A percentile compares a stretch with the other conserved stretches of the same genome.
These are phyloP conservation scores for Baccha elongata DNA, from an alignment of 2,888 invertebrate species.

Conservation along the genomic window DNA sequence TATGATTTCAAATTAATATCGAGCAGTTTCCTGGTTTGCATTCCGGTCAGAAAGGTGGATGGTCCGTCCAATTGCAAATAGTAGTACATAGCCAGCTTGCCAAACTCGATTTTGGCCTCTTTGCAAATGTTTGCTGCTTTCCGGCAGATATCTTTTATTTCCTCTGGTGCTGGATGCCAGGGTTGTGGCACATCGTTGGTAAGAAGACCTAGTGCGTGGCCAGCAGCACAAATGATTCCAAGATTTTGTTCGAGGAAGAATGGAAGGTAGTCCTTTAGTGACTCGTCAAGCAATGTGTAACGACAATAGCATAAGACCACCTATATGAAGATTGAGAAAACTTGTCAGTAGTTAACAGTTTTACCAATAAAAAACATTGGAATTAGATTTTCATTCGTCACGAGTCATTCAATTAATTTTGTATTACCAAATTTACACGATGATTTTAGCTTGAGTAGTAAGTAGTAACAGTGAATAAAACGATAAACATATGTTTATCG, in stretches of 20 bases:
- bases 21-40: conserved; percentile 87
- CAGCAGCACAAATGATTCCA: conserved; percentile 92
- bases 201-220: conserved; percentile 92
- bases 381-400: no score
- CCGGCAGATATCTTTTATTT: conserved; percentile 85
- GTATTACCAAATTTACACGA: no score
- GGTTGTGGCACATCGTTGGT: conserved; percentile 88
- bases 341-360: no score
- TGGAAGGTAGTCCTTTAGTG: conserved; percentile 89
- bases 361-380: no score
- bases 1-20: conserved; percentile 86
- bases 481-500: no score
- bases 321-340: conserved; percentile 46
- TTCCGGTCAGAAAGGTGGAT: conserved; percentile 89
- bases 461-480: no score
- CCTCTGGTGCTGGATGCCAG: conserved; percentile 91
- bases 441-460: no score
- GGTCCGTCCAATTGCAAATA: conserved; percentile 85
- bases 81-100: conserved; percentile 88
- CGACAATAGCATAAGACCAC: conserved; percentile 88
- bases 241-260: conserved; percentile 84
- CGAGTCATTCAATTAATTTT: no score
- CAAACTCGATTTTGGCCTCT: conserved; percentile 86
- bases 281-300: conserved; percentile 90
- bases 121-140: conserved; percentile 87